Base-by-base conservation (phyloP, 2,113 vertebrate species). In the Pachycephala philippinensis region DNA sequence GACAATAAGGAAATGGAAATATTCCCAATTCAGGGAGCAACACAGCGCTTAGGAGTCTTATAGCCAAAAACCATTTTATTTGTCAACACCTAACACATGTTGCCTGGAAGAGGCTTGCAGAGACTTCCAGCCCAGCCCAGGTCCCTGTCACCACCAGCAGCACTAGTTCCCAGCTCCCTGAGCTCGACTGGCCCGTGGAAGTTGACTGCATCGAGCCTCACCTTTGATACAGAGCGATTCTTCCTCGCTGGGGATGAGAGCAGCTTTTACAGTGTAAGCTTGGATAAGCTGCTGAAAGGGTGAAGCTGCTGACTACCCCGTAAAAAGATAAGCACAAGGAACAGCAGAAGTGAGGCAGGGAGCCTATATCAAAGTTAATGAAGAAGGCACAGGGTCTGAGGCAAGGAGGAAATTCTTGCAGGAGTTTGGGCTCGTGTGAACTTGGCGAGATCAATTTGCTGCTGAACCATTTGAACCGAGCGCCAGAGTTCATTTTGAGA, bases 281-380 rank as follows among this genome's bases (percentile, higher is more conserved):
- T 15, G 77, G 87, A 19, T 74, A 42, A 94, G 75, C 74, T 83
- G 63, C 95, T 88, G 35, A 65, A 95, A 87, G 75, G 81, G 84
- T 63, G 82, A 93, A 59, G 78, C 74, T 80, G 87, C 81, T 2
- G 27, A 23, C 70, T 91, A 11, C 69, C 27, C 70, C 66, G 82
- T 16, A 15, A 61, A 94, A 87, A 88, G 87, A 93, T 74, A 91
- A 87, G 95, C 93, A 56, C 66, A 61, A 91, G 91, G 54, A 95
- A 68, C 93, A 87, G 93, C 89, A 91, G 57, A 85, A 94, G 93
- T 59, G 87, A 93, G 95, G 93, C 87, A 95, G 87, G 93, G 87
- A 90, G 87, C 84, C 95, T 45, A 1, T 60, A 77, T 95, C 92
- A 97, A 91, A 91, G 92, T 26, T 93, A 91, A 86, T 85, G 95